Percentiles rank a stretch among this genome's conserved stretches.
Evolutionary conservation across 30 jellyfish, hydroid and myxozoan genomes (phyloP).

Genomic region (Cassiopea andromeda): DNA sequence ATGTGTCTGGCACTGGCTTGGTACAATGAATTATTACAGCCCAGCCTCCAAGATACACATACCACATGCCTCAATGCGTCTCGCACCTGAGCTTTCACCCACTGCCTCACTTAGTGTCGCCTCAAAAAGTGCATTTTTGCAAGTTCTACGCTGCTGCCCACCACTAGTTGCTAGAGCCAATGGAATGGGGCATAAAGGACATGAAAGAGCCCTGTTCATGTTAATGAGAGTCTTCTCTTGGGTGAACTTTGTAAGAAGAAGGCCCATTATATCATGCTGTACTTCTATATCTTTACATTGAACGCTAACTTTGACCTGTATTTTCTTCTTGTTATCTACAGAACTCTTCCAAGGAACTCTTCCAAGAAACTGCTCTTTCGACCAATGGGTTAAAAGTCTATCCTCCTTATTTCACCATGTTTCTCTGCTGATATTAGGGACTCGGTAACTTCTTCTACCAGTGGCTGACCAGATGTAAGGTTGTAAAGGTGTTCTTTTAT

Average conservation of each 20-base stretch:
- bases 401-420: too few species aligned
- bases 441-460: too few species aligned
- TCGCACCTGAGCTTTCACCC: not conserved
- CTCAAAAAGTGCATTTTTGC: conserved; percentile 26
- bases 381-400: too few species aligned
- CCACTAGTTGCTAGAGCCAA: conserved; percentile 39
- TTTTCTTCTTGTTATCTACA: not conserved
- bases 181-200: conserved; percentile 52
- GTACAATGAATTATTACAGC: conserved; percentile 14
- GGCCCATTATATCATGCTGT: conserved; percentile 25
- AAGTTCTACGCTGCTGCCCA: conserved; percentile 28
- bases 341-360: conserved; percentile 49
- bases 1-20: conserved; percentile 18
- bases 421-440: too few species aligned
- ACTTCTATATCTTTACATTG: conserved; percentile 16
- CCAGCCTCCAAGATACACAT: not conserved
- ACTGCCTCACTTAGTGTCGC: conserved; percentile 14
- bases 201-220: conserved; percentile 43
- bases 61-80: conserved; percentile 17
- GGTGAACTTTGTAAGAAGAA: conserved; percentile 12
- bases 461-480: too few species aligned
- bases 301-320: conserved; percentile 15
- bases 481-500: too few species aligned
- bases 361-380: too few species aligned
- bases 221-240: conserved; percentile 11